These are phyloP conservation scores for cattle (Bos taurus) DNA, from an alignment of 2,113 vertebrate species.

Conservation along the genomic window DNA sequence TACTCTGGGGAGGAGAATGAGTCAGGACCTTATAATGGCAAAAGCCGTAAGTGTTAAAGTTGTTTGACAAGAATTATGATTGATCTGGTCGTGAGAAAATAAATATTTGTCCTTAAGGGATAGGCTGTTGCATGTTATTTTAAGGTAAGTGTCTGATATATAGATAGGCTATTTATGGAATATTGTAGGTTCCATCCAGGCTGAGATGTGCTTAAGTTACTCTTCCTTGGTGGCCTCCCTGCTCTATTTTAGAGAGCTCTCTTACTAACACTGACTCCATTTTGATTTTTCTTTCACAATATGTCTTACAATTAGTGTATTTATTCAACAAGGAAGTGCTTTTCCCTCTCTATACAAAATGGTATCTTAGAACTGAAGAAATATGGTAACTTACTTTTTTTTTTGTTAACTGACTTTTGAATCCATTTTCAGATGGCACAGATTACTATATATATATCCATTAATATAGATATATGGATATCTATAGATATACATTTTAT, in stretches of 20 bases:
- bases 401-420: neutral
- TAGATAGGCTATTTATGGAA: neutral
- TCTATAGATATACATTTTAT: neutral
- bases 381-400: neutral
- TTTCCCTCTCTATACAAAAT: neutral
- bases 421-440: slow-evolving; percentile 6
- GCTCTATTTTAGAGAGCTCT: neutral
- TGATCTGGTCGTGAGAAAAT: neutral
- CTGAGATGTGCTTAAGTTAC: neutral
- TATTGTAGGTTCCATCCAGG: neutral
- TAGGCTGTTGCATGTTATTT: neutral
- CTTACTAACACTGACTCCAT: neutral
- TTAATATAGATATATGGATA: neutral
- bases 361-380: slow-evolving; percentile 15
- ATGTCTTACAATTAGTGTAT: neutral
- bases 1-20: neutral
- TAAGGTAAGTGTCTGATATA: neutral
- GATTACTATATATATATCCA: neutral
- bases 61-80: neutral
- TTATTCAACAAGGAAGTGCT: neutral
- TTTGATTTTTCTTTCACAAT: neutral
- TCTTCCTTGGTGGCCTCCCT: neutral
- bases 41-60: neutral
- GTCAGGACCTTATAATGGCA: neutral
- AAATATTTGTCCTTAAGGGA: neutral